Percentiles rank a stretch among this genome's conserved stretches.
These are phyloP conservation scores for Podabrus alpinus DNA, from an alignment of 2,888 invertebrate genomes.

Conservation along the genomic window DNA sequence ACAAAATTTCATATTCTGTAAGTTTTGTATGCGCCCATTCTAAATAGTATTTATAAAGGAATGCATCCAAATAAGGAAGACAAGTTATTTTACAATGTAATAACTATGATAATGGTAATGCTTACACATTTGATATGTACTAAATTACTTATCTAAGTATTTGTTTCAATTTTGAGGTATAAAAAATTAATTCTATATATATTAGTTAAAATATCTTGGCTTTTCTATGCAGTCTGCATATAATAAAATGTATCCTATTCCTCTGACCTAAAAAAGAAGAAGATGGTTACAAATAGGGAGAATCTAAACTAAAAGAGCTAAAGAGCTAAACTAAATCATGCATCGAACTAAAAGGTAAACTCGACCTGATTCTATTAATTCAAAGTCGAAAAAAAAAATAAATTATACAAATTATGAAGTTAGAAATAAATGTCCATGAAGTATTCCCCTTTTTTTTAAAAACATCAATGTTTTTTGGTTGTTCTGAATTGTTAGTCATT, in stretches of 20 bases:
- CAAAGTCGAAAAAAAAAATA: too few species aligned
- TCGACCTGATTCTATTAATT: too few species aligned
- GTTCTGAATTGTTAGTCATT: too few species aligned
- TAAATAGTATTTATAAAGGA: slow-evolving; percentile 19
- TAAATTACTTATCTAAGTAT: slow-evolving; percentile 1
- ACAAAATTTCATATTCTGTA: background rate
- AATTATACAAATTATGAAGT: too few species aligned
- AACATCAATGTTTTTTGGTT: too few species aligned
- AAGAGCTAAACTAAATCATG: background rate
- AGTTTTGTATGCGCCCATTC: background rate
- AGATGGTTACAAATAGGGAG: slow-evolving; percentile 29
- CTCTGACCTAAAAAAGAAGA: slow-evolving; percentile 48
- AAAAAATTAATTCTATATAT: slow-evolving; percentile 8
- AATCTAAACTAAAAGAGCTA: slow-evolving; percentile 5
- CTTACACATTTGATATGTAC: slow-evolving; percentile 25
- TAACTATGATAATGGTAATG: background rate
- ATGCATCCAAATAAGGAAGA: slow-evolving; percentile 23
- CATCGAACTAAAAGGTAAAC: background rate
- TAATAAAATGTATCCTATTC: slow-evolving; percentile 51
- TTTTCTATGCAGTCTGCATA: slow-evolving; percentile 48
- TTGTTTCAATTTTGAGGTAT: slow-evolving; percentile 14
- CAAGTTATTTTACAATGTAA: slow-evolving; percentile 11
- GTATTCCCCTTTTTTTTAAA: too few species aligned
- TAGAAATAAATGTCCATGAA: too few species aligned
- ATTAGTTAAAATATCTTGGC: slow-evolving; percentile 50